Base-by-base conservation (phyloP, 2,113 vertebrate species). In the Xiphias gladius region DNA sequence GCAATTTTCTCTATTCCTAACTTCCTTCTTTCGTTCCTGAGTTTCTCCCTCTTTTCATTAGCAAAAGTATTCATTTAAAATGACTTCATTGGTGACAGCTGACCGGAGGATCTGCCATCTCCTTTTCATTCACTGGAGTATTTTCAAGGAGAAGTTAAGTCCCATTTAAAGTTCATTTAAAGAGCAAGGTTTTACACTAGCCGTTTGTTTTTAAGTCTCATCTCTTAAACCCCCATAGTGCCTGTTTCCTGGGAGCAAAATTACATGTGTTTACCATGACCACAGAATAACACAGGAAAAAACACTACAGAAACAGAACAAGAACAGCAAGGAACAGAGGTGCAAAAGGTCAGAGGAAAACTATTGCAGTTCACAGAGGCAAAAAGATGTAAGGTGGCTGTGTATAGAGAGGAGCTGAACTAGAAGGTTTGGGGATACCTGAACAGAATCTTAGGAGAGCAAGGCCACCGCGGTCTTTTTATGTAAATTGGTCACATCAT, bases 51-150 rank as follows among this genome's bases (percentile, higher is more conserved):
- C 10, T 10, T 80, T 71, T 73, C 17, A 70, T 63, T 41, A 73
- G 20, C 73, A 63, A 37, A 43, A 81, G n/a, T 32, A 72, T 65
- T 80, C 0, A 63, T 78, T 46, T 81, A 32, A 77, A 75, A 88
- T 85, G 1, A 83, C 37, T 82, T 41, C 28, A 39, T 19, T 84
- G 79, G 10, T 86, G 88, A 91, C 76, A 89, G 80, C 73, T 43
- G 80, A 74, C 52, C 9, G 11, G 54, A 77, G 65, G 62, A 90
- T 93, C 88, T 88, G 85, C 74, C 88, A 73, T 79, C 86, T 86
- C 80, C 41, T 81, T 85, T 57, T 91, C 81, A 88, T 81, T 88
- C 66, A 57, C n/a, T 6, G 28, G 4, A 28, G 67, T 59, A 75
- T 68, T 57, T 74, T 79, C 72, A 68, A 88, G 73, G 80, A 59